Base-by-base conservation (phyloP, 2,888 invertebrate species). In the Malacosoma neustria region DNA sequence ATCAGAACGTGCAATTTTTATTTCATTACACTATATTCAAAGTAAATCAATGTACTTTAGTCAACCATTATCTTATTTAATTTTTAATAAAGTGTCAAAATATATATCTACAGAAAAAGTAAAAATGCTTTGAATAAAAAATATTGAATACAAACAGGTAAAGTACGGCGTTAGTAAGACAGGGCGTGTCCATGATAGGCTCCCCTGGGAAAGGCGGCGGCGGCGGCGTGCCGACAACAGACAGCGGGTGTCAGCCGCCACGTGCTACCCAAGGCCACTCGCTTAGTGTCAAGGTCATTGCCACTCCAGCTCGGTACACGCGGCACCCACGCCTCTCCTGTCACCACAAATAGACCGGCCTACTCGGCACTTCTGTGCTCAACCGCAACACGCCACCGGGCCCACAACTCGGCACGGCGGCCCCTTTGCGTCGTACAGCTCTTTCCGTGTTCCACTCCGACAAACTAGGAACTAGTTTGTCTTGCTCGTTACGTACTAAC, bases 241-340 rank as follows among this genome's bases (percentile, higher is more conserved):
- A 80, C 80, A 81, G 77, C 84, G 82, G 80, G 81, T 79, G 84
- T 84, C 85, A 82, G 85, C 80, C 75, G 82, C 82, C 85, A 84
- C 85, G 85, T 85, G 85, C 82, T 82, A 79, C 82, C 85, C 85
- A 84, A 84, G 82, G 84, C 82, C 84, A 82, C 75, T 84, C 82
- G 81, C 81, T 82, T 82, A 82, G 84, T 86, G 85, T 84, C 85
- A 86, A 84, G 85, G 85, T 82, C 82, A 81, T 80, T 81, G 82
- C 82, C 81, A 84, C 84, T 82, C 84, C 84, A 82, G 80, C 81
- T 76, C 74, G 62, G 77, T 73, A 76, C 82, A 80, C 80, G 80
- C 77, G 73, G 80, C 82, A 77, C 82, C 82, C 84, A 82, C 84
- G 81, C 84, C 67, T 72, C 75, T 79, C 73, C 74, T 81, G 82